These are phyloP conservation scores for Pleuronectes platessa DNA, from an alignment of 2,113 vertebrate species.

Conservation along the genomic window DNA sequence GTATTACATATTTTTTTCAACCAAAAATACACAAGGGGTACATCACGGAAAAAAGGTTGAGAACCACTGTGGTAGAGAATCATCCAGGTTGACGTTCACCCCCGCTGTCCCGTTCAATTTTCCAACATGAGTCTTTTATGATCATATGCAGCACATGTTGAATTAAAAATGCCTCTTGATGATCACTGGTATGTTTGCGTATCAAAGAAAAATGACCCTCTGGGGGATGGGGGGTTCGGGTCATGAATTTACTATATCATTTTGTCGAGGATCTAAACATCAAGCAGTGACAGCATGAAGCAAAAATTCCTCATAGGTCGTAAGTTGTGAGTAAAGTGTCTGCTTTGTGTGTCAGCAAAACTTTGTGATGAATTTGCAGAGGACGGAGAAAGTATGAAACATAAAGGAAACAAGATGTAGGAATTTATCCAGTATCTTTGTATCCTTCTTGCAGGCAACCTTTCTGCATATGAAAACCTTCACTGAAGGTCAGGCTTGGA, in stretches of 20 bases:
- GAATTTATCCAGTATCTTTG: no score
- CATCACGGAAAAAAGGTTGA: no score
- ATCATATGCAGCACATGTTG: not conserved
- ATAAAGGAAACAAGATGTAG: no score
- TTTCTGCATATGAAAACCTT: not conserved
- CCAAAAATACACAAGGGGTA: no score
- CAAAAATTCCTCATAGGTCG: not conserved
- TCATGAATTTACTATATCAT: not conserved
- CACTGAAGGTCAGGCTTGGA: not conserved
- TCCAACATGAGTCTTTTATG: not conserved
- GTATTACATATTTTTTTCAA: no score
- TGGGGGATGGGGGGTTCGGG: not conserved
- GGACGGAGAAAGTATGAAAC: not conserved
- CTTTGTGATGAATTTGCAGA: not conserved
- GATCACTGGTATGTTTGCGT: not conserved
- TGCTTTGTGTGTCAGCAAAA: not conserved
- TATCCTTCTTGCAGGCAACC: not conserved
- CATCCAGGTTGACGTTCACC: not conserved
- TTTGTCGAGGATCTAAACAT: constrained; percentile 1
- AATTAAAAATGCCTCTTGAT: constrained; percentile 9
- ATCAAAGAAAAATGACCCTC: constrained; percentile 7
- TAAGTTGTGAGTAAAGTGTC: not conserved
- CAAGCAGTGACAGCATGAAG: not conserved
- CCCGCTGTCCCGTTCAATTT: no score
- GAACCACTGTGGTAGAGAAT: no score